phyloP scores from a whole-genome alignment of 53 echinoderm and acorn worm genomes.

The Holothuria leucospilota region DNA sequence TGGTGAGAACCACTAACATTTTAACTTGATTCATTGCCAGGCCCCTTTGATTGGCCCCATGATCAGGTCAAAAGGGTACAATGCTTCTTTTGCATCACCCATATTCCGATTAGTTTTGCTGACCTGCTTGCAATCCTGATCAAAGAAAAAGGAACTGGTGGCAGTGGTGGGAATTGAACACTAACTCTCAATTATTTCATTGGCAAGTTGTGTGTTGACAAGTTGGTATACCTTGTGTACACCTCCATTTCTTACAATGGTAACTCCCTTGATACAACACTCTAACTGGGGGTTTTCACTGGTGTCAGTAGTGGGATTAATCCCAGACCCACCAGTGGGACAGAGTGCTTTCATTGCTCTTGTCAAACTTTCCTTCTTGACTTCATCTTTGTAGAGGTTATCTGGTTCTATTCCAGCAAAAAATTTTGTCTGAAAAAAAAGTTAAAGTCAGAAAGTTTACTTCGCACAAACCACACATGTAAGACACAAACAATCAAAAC shows the following conservation, averaged over 20 bases:
- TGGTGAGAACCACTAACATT: too few relatives aligned
- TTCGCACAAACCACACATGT: too few relatives aligned
- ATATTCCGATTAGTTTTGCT: too few relatives aligned
- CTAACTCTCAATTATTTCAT: background rate
- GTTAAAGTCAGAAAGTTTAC: background rate
- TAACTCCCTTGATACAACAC: constrained; percentile 14
- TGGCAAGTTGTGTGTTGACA: constrained; percentile 6
- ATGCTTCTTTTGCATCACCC: too few relatives aligned
- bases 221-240: constrained; percentile 1
- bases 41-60: too few relatives aligned
- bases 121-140: too few relatives aligned
- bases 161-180: too few relatives aligned
- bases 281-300: background rate
- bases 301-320: constrained; percentile 8
- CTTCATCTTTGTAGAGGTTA: constrained; percentile 18
- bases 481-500: too few relatives aligned
- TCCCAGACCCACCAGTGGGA: background rate
- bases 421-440: constrained; percentile 3
- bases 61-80: too few relatives aligned
- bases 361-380: background rate
- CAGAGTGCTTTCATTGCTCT: background rate
- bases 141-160: too few relatives aligned
- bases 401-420: constrained; percentile 38
- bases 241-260: background rate
- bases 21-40: too few relatives aligned